Conservation (phyloP, 2,797 vertebrate species). For the Podarcis lilfordi region DNA sequence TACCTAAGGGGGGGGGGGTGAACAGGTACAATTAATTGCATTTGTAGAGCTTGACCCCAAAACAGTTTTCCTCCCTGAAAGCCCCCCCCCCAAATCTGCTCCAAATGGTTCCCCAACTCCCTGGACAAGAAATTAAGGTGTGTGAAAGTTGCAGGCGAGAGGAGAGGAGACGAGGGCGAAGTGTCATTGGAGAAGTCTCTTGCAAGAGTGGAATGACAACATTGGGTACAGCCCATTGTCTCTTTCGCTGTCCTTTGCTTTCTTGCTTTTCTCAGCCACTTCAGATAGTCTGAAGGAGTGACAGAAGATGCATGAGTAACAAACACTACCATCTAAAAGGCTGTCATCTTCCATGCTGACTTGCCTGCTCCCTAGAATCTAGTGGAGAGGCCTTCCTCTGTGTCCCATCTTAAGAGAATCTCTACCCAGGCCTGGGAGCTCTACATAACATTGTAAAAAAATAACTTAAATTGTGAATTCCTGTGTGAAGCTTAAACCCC, state of each 20-base stretch:
- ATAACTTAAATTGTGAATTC: not conserved
- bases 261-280: not conserved
- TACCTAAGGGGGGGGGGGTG: constrained; percentile 66
- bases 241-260: not conserved
- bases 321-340: not conserved
- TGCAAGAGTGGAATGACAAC: no score
- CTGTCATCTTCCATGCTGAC: no score
- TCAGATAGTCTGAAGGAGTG: not conserved
- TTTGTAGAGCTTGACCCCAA: not conserved
- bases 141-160: no score
- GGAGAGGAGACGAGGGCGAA: no score
- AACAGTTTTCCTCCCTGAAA: not conserved
- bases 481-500: not conserved
- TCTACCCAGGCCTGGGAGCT: no score
- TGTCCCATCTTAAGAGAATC: no score
- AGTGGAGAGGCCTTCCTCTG: no score
- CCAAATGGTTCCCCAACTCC: no score
- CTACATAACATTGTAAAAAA: not conserved
- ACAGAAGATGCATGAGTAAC: not conserved
- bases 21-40: not conserved
- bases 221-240: not conserved
- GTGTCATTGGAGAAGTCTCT: no score
- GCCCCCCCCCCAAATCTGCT: no score
- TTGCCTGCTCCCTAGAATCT: no score
- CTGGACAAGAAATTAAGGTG: no score